phyloP scores from a whole-genome alignment of 2,113 vertebrate genomes.

The Agapornis roseicollis region DNA sequence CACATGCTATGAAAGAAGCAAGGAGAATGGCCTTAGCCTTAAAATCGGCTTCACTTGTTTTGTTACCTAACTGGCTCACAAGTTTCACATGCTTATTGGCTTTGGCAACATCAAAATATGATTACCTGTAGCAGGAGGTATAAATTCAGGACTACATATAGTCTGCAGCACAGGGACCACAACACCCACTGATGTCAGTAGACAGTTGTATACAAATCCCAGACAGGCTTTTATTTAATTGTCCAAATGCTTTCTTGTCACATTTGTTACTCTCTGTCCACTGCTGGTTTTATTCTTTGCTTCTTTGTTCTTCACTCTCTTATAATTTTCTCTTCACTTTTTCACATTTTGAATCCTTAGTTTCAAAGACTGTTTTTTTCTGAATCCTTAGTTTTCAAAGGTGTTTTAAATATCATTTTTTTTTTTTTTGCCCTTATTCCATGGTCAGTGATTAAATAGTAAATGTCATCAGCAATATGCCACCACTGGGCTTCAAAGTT shows the following conservation, averaged over 20 bases:
- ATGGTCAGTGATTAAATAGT: not conserved
- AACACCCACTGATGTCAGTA: not conserved
- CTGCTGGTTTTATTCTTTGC: not conserved
- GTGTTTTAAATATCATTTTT: not conserved
- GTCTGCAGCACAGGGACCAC: not conserved
- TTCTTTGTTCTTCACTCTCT: not conserved
- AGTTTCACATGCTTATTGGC: not conserved
- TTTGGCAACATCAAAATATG: not conserved
- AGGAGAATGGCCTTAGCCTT: not conserved
- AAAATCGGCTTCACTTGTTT: not conserved
- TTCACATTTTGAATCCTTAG: not conserved
- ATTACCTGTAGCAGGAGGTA: not conserved
- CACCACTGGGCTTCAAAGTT: not conserved
- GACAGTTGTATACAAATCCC: not conserved
- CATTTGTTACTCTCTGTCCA: not conserved
- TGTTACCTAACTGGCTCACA: not conserved
- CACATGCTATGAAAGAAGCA: not conserved
- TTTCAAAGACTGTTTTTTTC: not conserved
- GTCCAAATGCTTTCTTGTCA: not conserved
- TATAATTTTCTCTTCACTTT: not conserved
- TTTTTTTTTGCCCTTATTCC: not conserved
- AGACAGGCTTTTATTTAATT: not conserved
- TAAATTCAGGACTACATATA: not conserved
- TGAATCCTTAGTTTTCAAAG: not conserved
- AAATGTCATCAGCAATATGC: not conserved